A percentile compares a stretch with the other conserved stretches of the same genome.
Conservation (phyloP, 2,797 vertebrate genomes). For the Orestias chungarensis region DNA sequence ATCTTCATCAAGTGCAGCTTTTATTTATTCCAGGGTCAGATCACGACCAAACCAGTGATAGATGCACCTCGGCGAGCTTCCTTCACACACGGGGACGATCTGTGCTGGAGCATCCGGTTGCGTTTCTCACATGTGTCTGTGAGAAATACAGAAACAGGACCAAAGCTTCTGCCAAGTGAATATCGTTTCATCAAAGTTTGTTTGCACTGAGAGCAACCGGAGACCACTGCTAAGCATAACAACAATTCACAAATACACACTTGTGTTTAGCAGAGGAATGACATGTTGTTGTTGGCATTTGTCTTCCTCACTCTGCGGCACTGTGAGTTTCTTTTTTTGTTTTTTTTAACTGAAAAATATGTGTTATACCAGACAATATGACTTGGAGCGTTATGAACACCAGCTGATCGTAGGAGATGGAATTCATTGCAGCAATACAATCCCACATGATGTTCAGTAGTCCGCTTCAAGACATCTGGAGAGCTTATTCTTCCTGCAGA, state of each 20-base stretch:
- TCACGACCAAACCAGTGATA: neutral
- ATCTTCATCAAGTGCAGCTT: neutral
- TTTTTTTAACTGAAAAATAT: slow-evolving; percentile 1
- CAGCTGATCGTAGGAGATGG: slow-evolving; percentile 5
- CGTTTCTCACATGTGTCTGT: slow-evolving; percentile 9
- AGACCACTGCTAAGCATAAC: slow-evolving; percentile 30
- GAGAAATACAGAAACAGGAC: neutral
- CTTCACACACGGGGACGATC: slow-evolving; percentile 18
- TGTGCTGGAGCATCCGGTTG: slow-evolving; percentile 14
- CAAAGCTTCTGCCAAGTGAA: slow-evolving; percentile 11
- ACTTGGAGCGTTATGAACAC: slow-evolving; percentile 6
- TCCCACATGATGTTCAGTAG: neutral
- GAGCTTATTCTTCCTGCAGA: slow-evolving; percentile 1
- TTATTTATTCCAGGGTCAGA: neutral
- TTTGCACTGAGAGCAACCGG: slow-evolving; percentile 31
- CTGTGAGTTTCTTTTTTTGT: slow-evolving; percentile 25
- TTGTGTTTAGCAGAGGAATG: slow-evolving; percentile 23
- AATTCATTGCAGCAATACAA: slow-evolving; percentile 5
- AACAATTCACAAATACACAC: slow-evolving; percentile 44
- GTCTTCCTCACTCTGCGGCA: slow-evolving; percentile 13
- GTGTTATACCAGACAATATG: slow-evolving; percentile 8
- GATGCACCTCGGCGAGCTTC: neutral
- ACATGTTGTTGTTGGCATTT: slow-evolving; percentile 46
- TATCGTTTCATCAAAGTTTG: slow-evolving; percentile 32
- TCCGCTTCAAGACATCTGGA: slow-evolving; percentile 5